Conservation (phyloP, 2,113 vertebrate genomes). For the Erythrolamprus reginae region DNA sequence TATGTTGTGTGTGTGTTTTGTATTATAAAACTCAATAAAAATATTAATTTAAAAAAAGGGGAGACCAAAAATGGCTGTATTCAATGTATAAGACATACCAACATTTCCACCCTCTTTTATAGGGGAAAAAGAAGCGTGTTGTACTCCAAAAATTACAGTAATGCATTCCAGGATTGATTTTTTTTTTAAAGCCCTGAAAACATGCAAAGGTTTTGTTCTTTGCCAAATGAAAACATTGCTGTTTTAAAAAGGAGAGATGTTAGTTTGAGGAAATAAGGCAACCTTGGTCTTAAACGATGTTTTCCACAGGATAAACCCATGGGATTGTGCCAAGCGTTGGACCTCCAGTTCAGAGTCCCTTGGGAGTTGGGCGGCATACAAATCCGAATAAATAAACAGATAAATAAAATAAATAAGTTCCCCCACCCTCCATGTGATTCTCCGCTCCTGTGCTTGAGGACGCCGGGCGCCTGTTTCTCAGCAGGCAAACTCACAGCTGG, state of each 20-base stretch:
- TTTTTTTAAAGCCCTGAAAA: background rate
- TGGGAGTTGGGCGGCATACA: too few species aligned
- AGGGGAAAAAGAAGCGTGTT: too few species aligned
- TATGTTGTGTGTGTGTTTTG: too few species aligned
- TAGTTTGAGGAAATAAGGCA: background rate
- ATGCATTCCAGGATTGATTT: slow-evolving; percentile 23
- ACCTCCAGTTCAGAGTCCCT: background rate
- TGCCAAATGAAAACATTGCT: background rate
- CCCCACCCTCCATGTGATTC: background rate
- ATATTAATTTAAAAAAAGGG: too few species aligned
- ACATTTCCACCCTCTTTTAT: too few species aligned
- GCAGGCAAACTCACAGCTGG: background rate
- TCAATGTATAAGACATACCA: too few species aligned
- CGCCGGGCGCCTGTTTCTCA: background rate
- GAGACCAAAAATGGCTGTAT: too few species aligned
- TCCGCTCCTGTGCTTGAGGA: background rate
- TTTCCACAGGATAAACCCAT: background rate
- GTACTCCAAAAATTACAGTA: too few species aligned
- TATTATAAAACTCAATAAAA: too few species aligned
- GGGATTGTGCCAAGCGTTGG: background rate
- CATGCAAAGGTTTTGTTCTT: slow-evolving; percentile 1
- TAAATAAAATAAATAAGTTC: too few species aligned
- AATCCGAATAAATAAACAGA: too few species aligned
- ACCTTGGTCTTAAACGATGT: background rate
- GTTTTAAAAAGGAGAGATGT: slow-evolving; percentile 1